Conservation (phyloP, 2,888 invertebrate genomes). For the Eupithecia dodoneata region DNA sequence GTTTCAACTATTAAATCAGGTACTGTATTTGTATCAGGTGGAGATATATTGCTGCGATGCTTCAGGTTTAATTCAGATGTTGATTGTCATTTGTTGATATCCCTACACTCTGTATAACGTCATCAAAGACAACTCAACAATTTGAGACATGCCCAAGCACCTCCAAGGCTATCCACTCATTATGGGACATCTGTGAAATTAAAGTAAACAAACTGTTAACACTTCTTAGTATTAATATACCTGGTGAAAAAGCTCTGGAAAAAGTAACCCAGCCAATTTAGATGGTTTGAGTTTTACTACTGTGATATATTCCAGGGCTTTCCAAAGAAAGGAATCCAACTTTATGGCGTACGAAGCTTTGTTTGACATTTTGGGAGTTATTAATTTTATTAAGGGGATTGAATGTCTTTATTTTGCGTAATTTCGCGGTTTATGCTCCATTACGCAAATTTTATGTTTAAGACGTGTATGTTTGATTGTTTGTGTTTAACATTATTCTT, state of each 20-base stretch:
- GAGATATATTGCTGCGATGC: too few relatives aligned
- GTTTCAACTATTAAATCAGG: too few relatives aligned
- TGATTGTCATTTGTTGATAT: too few relatives aligned
- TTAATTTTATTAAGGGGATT: conserved; percentile 28
- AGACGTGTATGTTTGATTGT: conserved; percentile 29
- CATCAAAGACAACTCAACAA: too few relatives aligned
- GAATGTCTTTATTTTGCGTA: conserved; percentile 27
- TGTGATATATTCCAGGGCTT: conserved; percentile 22
- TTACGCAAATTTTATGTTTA: conserved; percentile 29
- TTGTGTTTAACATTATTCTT: conserved; percentile 19
- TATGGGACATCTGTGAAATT: too few relatives aligned
- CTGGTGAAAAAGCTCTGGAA: not conserved
- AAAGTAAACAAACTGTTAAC: too few relatives aligned
- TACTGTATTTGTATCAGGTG: too few relatives aligned
- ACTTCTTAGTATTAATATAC: not conserved
- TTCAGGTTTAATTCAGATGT: too few relatives aligned
- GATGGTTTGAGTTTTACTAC: not conserved
- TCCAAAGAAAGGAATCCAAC: conserved; percentile 30
- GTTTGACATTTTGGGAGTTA: conserved; percentile 34
- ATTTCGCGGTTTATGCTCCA: conserved; percentile 34
- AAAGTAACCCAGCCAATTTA: not conserved
- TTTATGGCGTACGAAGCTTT: conserved; percentile 36
- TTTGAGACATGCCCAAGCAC: too few relatives aligned
- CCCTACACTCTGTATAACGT: too few relatives aligned
- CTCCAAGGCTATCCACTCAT: too few relatives aligned